These are phyloP conservation scores for Thumatha senex DNA, from an alignment of 2,888 invertebrate genomes.

Conservation along the genomic window DNA sequence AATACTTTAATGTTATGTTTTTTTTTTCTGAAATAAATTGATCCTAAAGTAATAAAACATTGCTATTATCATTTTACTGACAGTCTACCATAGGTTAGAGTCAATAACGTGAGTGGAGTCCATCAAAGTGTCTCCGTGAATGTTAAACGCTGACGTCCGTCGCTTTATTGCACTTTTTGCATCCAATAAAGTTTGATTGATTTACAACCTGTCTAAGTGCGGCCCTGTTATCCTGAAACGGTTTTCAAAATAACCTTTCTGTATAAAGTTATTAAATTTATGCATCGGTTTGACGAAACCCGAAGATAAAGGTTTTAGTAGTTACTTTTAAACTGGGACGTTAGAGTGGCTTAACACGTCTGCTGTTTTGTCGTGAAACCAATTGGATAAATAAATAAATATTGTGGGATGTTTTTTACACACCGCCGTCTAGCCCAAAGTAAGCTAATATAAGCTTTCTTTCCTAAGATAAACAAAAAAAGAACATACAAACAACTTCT, in stretches of 20 bases:
- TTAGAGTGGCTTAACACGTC: too few relatives aligned
- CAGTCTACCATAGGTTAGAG: constrained; percentile 8
- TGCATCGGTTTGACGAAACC: not conserved
- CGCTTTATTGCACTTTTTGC: constrained; percentile 32
- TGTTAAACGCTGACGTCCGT: constrained; percentile 22
- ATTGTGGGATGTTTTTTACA: too few relatives aligned
- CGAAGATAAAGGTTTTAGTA: not conserved
- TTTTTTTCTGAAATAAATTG: not conserved
- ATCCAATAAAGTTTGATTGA: constrained; percentile 34
- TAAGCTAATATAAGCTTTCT: too few relatives aligned
- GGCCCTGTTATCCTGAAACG: constrained; percentile 24
- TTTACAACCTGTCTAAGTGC: constrained; percentile 23
- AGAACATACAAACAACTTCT: too few relatives aligned
- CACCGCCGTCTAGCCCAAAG: too few relatives aligned
- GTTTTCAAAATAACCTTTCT: constrained; percentile 10
- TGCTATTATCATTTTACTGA: constrained; percentile 21
- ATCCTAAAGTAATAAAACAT: too few relatives aligned
- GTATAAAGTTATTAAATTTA: constrained; percentile 3
- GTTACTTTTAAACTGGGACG: not conserved
- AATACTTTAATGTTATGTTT: too few relatives aligned
- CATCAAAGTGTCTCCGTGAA: constrained; percentile 27
- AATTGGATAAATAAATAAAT: too few relatives aligned
- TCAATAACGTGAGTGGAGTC: constrained; percentile 22
- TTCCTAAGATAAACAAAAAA: too few relatives aligned
- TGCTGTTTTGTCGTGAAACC: too few relatives aligned